Conservation (phyloP, 2,888 invertebrate species). For the Tipula unca region DNA sequence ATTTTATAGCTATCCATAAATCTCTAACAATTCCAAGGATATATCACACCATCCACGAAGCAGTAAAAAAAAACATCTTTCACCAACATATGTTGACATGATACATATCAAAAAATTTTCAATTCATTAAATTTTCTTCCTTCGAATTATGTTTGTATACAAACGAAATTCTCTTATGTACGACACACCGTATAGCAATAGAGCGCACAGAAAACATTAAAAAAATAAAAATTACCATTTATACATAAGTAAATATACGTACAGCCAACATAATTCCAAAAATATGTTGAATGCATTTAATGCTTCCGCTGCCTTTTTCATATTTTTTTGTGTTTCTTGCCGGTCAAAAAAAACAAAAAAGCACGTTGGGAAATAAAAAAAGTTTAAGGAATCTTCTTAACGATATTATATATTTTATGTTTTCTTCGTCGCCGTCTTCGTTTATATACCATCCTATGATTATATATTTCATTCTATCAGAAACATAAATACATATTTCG, state of each 20-base stretch:
- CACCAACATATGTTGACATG: slow-evolving; percentile 1
- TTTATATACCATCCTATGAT: neutral
- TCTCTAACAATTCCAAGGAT: neutral
- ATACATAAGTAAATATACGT: too few species aligned
- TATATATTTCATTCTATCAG: neutral
- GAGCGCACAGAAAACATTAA: neutral
- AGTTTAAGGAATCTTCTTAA: neutral
- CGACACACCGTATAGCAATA: neutral
- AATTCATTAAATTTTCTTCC: neutral
- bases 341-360: neutral
- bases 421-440: neutral
- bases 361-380: too few species aligned
- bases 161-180: neutral
- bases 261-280: neutral
- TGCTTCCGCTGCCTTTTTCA: neutral
- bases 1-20: neutral
- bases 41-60: neutral
- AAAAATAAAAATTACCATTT: neutral
- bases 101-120: neutral
- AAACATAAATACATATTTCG: neutral
- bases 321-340: neutral
- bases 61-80: neutral
- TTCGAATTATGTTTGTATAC: too few species aligned
- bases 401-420: neutral
- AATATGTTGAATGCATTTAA: slow-evolving; percentile 14